phyloP scores from a whole-genome alignment of 2,797 vertebrate genomes.

The Protosalanx chinensis region DNA sequence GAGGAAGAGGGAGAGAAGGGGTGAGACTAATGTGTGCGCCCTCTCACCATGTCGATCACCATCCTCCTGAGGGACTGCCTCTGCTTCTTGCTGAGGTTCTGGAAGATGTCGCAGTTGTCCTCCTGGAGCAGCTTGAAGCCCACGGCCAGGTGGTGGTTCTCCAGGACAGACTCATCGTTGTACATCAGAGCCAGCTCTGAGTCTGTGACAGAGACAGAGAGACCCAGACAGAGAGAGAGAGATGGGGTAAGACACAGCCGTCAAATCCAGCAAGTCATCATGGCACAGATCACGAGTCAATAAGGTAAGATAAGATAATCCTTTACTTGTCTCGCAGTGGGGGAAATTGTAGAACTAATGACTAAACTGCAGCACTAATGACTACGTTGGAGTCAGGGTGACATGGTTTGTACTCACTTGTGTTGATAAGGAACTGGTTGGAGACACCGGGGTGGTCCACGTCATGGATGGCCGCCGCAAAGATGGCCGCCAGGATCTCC shows the following conservation, averaged over 20 bases:
- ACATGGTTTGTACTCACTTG: conserved; percentile 80
- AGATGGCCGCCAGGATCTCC: conserved; percentile 96
- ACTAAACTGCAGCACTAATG: too few relatives aligned
- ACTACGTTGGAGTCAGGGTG: not conserved
- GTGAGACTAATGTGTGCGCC: not conserved
- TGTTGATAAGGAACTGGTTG: conserved; percentile 99
- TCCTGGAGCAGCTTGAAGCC: conserved; percentile 98
- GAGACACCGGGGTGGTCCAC: conserved; percentile 98
- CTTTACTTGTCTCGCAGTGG: too few relatives aligned
- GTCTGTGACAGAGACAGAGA: conserved; percentile 68
- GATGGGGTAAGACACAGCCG: conserved; percentile 16
- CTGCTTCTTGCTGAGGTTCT: conserved; percentile 95
- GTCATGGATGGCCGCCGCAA: conserved; percentile 96
- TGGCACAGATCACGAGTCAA: not conserved
- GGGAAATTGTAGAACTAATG: too few relatives aligned
- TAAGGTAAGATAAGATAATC: not conserved
- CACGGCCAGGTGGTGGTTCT: conserved; percentile 97
- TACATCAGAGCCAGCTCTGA: conserved; percentile 98
- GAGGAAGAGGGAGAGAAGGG: not conserved
- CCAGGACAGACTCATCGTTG: conserved; percentile 96
- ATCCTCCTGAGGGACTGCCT: conserved; percentile 90
- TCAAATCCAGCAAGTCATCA: conserved; percentile 9
- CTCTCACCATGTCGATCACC: conserved; percentile 94
- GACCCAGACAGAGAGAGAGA: not conserved
- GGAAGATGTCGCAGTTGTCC: conserved; percentile 97